Percentiles rank a stretch among this genome's conserved stretches.
Evolutionary conservation across 2,888 invertebrate species (phyloP).

Genomic region (Eucera pruinosa): DNA sequence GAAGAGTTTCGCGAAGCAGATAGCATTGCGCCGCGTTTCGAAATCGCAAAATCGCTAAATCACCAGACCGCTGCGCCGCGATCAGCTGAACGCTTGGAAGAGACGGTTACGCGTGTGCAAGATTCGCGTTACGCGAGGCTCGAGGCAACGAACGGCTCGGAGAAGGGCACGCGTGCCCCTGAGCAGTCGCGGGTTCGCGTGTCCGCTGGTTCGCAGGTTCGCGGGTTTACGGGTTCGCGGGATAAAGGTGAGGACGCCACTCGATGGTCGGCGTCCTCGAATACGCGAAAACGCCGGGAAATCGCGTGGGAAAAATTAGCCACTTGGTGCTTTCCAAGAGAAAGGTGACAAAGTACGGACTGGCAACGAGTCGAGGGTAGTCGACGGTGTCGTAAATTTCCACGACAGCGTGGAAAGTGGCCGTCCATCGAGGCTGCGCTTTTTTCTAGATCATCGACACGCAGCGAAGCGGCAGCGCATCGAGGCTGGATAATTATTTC

Average conservation of each 20-base stretch:
- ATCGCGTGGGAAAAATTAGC: slow-evolving; percentile 12
- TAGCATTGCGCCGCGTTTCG: no score
- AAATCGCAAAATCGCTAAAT: no score
- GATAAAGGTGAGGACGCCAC: no score
- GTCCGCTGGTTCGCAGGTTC: no score
- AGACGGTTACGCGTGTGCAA: slow-evolving; percentile 29
- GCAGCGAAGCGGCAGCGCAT: slow-evolving; percentile 1
- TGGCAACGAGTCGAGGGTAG: slow-evolving; percentile 7
- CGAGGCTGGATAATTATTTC: slow-evolving; percentile 1
- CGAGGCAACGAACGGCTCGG: slow-evolving; percentile 48
- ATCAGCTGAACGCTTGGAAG: neutral
- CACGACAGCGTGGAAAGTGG: slow-evolving; percentile 26
- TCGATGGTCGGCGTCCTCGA: no score
- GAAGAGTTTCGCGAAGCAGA: slow-evolving; percentile 25
- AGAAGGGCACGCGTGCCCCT: slow-evolving; percentile 43
- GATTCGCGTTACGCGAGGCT: slow-evolving; percentile 43
- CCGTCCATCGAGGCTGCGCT: neutral
- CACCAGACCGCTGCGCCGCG: no score
- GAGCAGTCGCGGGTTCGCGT: no score
- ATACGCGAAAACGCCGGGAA: slow-evolving; percentile 7
- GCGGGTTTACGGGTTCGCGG: no score
- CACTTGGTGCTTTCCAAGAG: slow-evolving; percentile 41
- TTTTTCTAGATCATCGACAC: slow-evolving; percentile 12
- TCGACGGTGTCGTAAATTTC: slow-evolving; percentile 22
- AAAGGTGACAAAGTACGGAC: slow-evolving; percentile 41